These are phyloP conservation scores for Pheosia tremula DNA, from an alignment of 2,888 invertebrate genomes.

Conservation along the genomic window DNA sequence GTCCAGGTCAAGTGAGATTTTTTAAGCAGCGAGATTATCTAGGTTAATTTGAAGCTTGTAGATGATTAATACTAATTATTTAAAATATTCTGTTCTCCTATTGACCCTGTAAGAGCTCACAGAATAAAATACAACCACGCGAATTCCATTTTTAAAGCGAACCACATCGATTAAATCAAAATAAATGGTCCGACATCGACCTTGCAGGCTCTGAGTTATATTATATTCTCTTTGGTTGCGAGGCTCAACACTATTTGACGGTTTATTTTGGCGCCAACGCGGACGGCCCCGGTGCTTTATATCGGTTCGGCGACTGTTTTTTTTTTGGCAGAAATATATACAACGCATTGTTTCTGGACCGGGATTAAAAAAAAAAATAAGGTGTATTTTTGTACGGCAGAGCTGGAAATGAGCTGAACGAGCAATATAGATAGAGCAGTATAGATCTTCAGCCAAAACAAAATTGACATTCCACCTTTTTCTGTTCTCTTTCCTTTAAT, in stretches of 20 bases:
- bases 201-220: slow-evolving; percentile 22
- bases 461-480: no score
- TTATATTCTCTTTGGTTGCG: slow-evolving; percentile 11
- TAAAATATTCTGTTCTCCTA: neutral
- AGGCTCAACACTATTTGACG: slow-evolving; percentile 33
- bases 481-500: no score
- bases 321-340: slow-evolving; percentile 41
- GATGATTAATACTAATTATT: no score
- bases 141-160: slow-evolving; percentile 20
- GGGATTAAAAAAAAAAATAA: slow-evolving; percentile 1
- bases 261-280: slow-evolving; percentile 58
- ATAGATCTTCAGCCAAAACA: no score
- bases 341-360: slow-evolving; percentile 21
- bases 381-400: no score
- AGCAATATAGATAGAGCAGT: no score
- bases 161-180: slow-evolving; percentile 27
- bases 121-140: neutral
- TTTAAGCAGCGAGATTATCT: no score
- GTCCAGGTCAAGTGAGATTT: no score
- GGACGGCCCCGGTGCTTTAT: slow-evolving; percentile 42
- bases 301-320: slow-evolving; percentile 40
- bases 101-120: neutral
- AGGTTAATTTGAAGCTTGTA: no score
- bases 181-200: slow-evolving; percentile 44
- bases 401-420: no score